Conservation (phyloP, 2,797 vertebrate species). For the Catamblyrhynchus diadema region DNA sequence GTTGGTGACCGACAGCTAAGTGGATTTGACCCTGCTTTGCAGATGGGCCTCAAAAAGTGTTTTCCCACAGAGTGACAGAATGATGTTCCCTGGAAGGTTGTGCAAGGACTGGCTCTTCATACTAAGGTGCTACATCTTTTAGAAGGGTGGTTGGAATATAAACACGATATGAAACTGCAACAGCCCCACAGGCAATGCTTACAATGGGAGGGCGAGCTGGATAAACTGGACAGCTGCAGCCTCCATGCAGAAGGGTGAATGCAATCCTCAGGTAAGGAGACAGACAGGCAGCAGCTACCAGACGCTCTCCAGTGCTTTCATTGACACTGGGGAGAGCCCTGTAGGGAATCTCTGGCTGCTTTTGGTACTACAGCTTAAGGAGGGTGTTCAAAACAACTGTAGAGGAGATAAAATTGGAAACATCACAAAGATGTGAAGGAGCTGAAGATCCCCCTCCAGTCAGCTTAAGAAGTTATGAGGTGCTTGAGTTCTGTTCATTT, state of each 20-base stretch:
- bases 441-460: not conserved
- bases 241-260: accelerated
- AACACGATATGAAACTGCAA: not conserved
- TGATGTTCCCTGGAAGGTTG: not conserved
- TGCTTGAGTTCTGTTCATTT: not conserved
- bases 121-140: not conserved
- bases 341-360: not conserved
- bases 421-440: not conserved
- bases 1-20: accelerated
- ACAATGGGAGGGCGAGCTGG: not conserved
- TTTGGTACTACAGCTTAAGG: not conserved
- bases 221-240: not conserved
- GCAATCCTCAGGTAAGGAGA: not conserved
- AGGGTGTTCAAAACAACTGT: not conserved
- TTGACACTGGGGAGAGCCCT: accelerated
- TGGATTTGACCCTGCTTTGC: not conserved
- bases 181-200: not conserved
- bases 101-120: not conserved
- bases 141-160: not conserved
- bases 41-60: not conserved
- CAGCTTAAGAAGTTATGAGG: not conserved
- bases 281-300: not conserved
- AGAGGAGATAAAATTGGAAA: not conserved
- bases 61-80: not conserved
- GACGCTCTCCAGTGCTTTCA: not conserved